phyloP scores from a whole-genome alignment of 2,797 vertebrate species.

The Sparidentex hasta region DNA sequence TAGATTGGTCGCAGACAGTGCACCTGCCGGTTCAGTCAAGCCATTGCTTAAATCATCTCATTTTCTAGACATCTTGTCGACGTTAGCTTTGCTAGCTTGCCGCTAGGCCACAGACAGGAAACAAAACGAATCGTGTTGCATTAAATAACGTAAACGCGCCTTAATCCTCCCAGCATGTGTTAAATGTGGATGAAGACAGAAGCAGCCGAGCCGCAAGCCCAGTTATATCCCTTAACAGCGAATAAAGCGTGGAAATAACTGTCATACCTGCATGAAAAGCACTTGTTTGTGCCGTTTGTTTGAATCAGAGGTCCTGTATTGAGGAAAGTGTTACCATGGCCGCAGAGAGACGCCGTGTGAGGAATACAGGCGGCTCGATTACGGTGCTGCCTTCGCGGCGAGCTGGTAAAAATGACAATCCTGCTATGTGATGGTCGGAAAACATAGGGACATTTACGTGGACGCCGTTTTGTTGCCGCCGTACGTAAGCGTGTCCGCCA shows the following conservation, averaged over 20 bases:
- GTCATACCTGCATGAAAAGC: constrained; percentile 62
- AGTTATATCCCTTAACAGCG: neutral
- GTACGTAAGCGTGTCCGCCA: no score
- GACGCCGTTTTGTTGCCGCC: no score
- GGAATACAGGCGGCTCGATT: constrained; percentile 54
- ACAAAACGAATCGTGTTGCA: constrained; percentile 59
- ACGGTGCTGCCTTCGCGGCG: constrained; percentile 51
- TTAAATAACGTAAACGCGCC: constrained; percentile 45
- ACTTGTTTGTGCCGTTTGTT: constrained; percentile 23
- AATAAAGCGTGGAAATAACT: fast-evolving
- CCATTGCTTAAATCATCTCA: constrained; percentile 37
- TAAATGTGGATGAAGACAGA: constrained; percentile 4
- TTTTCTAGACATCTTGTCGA: neutral
- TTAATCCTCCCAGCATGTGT: constrained; percentile 44
- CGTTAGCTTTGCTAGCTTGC: constrained; percentile 62
- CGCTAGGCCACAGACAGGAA: constrained; percentile 71
- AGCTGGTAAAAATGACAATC: neutral
- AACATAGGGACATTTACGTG: no score
- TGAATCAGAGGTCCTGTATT: constrained; percentile 43
- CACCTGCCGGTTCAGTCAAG: neutral
- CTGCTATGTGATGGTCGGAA: fast-evolving
- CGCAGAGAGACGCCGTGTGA: constrained; percentile 81
- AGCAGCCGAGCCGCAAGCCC: neutral
- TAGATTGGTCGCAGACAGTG: constrained; percentile 12
- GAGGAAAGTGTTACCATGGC: constrained; percentile 86